A percentile compares a stretch with the other conserved stretches of the same genome.
These are phyloP conservation scores for Callithrix jacchus DNA, from an alignment of 2,113 vertebrate genomes.

Conservation along the genomic window DNA sequence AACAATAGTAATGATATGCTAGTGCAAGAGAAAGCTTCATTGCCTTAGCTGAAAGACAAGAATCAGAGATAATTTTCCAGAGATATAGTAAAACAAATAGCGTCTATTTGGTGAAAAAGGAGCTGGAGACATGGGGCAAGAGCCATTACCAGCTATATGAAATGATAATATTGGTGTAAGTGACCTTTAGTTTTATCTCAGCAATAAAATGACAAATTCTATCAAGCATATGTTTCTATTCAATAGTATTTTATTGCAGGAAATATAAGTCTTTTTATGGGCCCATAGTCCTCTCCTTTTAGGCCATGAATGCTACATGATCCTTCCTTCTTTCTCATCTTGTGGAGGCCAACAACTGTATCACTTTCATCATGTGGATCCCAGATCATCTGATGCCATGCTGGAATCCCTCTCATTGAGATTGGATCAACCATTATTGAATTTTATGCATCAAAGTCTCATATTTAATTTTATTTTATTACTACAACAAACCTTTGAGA, in stretches of 20 bases:
- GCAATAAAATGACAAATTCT: constrained; percentile 16
- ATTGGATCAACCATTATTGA: not conserved
- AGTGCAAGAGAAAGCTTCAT: not conserved
- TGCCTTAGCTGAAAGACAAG: not conserved
- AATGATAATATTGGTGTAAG: not conserved
- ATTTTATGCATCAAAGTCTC: not conserved
- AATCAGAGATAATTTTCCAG: not conserved
- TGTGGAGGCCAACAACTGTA: fast-evolving
- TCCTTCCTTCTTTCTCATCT: not conserved
- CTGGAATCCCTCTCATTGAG: not conserved
- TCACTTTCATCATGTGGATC: not conserved
- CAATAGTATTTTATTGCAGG: not conserved
- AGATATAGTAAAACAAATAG: not conserved
- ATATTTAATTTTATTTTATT: constrained; percentile 30
- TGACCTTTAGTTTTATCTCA: constrained; percentile 18
- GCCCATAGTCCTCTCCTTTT: not conserved
- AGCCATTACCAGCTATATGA: not conserved
- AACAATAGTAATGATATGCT: too few species aligned
- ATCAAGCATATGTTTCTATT: constrained; percentile 5
- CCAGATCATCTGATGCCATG: not conserved
- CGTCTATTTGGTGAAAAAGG: not conserved
- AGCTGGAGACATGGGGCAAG: not conserved
- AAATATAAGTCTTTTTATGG: constrained; percentile 9
- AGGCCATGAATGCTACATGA: not conserved
- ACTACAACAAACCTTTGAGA: not conserved